Evolutionary conservation across 2,113 vertebrate genomes (phyloP).

Genomic region (Capra hircus): DNA sequence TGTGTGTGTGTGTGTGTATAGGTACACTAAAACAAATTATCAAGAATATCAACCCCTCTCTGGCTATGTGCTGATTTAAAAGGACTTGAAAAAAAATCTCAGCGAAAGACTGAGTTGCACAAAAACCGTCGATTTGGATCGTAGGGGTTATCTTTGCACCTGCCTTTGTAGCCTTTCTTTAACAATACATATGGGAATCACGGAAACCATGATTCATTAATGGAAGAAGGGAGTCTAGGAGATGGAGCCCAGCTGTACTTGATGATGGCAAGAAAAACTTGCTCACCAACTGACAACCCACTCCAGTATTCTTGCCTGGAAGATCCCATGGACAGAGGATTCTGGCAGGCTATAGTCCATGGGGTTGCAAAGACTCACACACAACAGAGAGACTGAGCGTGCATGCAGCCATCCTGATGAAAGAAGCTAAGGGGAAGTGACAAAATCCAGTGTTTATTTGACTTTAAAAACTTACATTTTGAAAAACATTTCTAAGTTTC

Average conservation of each 20-base stretch:
- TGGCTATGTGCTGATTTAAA: not conserved
- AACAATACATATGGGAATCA: not conserved
- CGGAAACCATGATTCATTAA: not conserved
- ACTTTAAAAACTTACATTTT: not conserved
- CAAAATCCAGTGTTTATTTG: not conserved
- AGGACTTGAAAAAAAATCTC: not conserved
- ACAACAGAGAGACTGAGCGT: not conserved
- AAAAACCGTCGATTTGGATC: not conserved
- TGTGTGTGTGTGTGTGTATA: no score
- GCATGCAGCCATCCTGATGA: not conserved
- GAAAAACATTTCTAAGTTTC: slow-evolving; percentile 25
- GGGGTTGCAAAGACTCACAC: not conserved
- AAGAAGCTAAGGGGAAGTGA: not conserved
- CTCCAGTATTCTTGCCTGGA: not conserved
- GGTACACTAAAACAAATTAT: not conserved
- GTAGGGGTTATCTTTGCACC: not conserved
- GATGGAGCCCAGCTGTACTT: not conserved
- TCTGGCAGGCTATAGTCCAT: not conserved
- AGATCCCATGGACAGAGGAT: not conserved
- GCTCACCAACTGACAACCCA: not conserved
- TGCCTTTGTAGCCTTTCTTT: not conserved
- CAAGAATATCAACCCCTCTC: not conserved
- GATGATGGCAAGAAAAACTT: not conserved
- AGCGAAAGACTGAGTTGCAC: not conserved
- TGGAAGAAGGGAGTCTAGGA: not conserved